Base-by-base conservation (phyloP, 2,888 invertebrate genomes). In the Zootermopsis nevadensis region DNA sequence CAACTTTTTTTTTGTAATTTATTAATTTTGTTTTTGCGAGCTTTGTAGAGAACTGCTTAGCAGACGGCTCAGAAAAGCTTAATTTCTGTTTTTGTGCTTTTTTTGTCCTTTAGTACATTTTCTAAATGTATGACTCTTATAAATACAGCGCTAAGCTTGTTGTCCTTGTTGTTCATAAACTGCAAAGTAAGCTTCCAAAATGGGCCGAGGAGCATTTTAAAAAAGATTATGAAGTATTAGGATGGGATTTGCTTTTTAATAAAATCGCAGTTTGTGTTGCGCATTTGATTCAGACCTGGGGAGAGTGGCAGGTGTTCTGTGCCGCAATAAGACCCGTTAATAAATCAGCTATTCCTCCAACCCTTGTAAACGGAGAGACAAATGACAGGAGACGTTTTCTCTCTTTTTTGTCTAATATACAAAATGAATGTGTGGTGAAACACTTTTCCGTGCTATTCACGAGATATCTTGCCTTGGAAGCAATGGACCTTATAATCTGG, bases 191-290 rank as follows among this genome's bases (percentile, higher is more conserved):
- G 60, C 60, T 79, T 24, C 66, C 35, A 79, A 79, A 60, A 79
- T 79, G 79, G 79, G 19, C 55, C 27, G 79, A 38, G 79, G 33
- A 77, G 66, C 79, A 79, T 79, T 79, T 79, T 79, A 60, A 79
- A 79, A 79, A 79, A 79, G 79, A 79, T 79, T 79, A 79, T 35
- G 66, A 66, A 79, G 79, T 79, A 79, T 79, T 79, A 79, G 22
- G 79, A 30, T 33, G 35, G 79, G 79, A 79, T 79, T 79, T 79
- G 48, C 24, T 66, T 79, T 79, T 79, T 79, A 79, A 79, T 79
- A 60, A 60, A 79, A 35, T 35, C 27, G 35, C 60, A n/a, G 79
- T 79, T 79, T 79, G 30, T 79, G 79, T 60, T 66, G 30, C 15
- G 35, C 35, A 27, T 76, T 76, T 76, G 76, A 76, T 76, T 76